Base-by-base conservation (phyloP, 2,113 vertebrate species). In the Takifugu flavidus region DNA sequence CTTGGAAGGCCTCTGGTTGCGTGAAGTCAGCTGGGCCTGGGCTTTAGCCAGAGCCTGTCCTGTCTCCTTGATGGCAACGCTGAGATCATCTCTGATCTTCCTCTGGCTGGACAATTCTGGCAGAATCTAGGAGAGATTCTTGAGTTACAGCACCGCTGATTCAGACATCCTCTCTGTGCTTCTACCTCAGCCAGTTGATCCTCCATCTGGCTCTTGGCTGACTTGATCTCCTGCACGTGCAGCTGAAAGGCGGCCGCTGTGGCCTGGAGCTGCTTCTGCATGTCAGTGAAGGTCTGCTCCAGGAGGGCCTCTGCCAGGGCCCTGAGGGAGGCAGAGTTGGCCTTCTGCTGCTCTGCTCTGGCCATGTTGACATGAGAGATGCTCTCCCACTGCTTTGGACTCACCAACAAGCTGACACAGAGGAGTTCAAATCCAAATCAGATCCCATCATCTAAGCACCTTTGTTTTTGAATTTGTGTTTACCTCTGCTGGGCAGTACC, bases 271-370 rank as follows among this genome's bases (percentile, higher is more conserved):
- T 95, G 94, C 62, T 59, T 89, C 60, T 53, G 82, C 74, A 93
- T 79, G 80, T 98, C 94, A 0, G 50, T 31, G 0, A 85, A 83
- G 0, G 91, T 93, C 91, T 96, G 94, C 15, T 89, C 89, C 59
- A 99, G 89, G 45, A 97, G 80, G 62, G 86, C 75, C 39, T 94
- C 91, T 43, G 93, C 92, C 68, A 95, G 80, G 0, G 77, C 74
- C 55, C 89, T 84, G 39, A 99, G 86, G 0, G 80, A 74, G 65
- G 88, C 14, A 0, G 95, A 94, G 82, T 89, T 96, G 65, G 78
- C 93, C 57, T 89, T 89, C 89, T 98, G 93, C 53, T 89, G 91
- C 80, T 95, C 93, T 0, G 94, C 94, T 63, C 93, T 96, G 68
- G 83, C 70, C 45, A 96, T 79, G 2, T 94, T 96, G 27, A 77